Percentiles rank a stretch among this genome's conserved stretches.
Evolutionary conservation across 2,888 invertebrate species (phyloP).

Genomic region (Eulithis prunata): DNA sequence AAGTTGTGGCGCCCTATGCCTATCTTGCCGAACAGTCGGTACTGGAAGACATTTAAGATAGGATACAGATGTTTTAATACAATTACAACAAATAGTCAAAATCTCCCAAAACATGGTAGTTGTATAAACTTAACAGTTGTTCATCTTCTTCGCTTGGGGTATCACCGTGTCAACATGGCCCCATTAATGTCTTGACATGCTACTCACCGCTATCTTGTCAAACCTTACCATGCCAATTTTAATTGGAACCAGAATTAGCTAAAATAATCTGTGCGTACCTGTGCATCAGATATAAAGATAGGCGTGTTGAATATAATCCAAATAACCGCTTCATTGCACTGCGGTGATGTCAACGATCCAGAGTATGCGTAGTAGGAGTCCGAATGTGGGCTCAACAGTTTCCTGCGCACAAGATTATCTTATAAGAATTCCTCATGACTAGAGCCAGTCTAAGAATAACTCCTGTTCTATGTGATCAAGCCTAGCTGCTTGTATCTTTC

Average conservation of each 20-base stretch:
- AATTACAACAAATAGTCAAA: no score
- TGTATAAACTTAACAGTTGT: no score
- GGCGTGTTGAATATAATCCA: slow-evolving; percentile 86
- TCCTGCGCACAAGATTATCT: slow-evolving; percentile 48
- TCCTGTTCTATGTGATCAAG: no score
- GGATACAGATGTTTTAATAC: background rate
- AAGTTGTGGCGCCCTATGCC: slow-evolving; percentile 70
- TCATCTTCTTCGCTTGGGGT: no score
- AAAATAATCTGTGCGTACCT: slow-evolving; percentile 54
- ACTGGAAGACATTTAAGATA: slow-evolving; percentile 48
- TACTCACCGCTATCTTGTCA: no score
- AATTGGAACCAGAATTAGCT: no score
- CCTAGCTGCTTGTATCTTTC: no score
- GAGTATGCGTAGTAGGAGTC: slow-evolving; percentile 86
- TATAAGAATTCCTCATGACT: background rate
- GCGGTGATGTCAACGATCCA: slow-evolving; percentile 90
- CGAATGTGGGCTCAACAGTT: slow-evolving; percentile 83
- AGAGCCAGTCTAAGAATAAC: no score
- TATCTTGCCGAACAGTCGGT: slow-evolving; percentile 60
- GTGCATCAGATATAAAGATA: slow-evolving; percentile 62
- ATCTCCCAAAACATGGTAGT: no score
- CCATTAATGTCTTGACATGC: no score
- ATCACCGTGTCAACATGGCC: no score
- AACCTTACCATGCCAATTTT: no score
- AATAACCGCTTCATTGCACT: slow-evolving; percentile 88